A percentile compares a stretch with the other conserved stretches of the same genome.
phyloP scores from a whole-genome alignment of 2,113 vertebrate species.

The Acanthisitta chloris region DNA sequence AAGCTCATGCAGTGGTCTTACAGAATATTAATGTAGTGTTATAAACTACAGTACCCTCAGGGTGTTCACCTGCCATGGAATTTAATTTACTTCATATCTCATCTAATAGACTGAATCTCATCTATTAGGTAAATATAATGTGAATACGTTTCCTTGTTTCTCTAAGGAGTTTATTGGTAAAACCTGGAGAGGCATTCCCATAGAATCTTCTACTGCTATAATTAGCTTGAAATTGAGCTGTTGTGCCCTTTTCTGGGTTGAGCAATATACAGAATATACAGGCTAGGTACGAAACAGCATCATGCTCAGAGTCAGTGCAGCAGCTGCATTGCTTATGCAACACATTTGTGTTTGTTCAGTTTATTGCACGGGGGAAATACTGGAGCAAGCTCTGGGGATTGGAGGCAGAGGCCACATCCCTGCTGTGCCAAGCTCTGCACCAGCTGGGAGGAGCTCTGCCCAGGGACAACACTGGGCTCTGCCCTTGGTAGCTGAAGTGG shows the following conservation, averaged over 20 bases:
- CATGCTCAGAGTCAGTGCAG: background rate
- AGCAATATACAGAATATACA: constrained; percentile 20
- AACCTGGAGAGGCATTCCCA: constrained; percentile 55
- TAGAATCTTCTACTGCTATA: constrained; percentile 56
- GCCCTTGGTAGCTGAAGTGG: background rate
- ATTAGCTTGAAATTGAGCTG: constrained; percentile 64
- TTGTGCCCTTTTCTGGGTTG: constrained; percentile 13
- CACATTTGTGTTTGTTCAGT: background rate
- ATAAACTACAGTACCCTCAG: constrained; percentile 71
- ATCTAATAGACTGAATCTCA: constrained; percentile 75
- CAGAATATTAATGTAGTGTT: constrained; percentile 76
- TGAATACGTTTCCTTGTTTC: constrained; percentile 72
- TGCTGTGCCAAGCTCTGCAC: background rate
- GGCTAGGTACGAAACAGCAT: background rate
- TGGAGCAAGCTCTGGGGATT: background rate
- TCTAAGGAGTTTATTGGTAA: constrained; percentile 67
- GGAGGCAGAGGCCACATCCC: background rate
- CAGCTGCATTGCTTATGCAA: background rate
- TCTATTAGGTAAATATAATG: constrained; percentile 80
- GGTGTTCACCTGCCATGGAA: constrained; percentile 78
- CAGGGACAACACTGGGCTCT: background rate
- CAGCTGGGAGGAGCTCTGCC: background rate
- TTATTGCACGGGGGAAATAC: background rate
- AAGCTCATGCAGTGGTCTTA: constrained; percentile 71
- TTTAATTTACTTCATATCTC: constrained; percentile 84